Evolutionary conservation across 2,888 invertebrate species (phyloP), one percentile per base, ranked within the genome.

Genomic region (Trachelus tabidus): DNA sequence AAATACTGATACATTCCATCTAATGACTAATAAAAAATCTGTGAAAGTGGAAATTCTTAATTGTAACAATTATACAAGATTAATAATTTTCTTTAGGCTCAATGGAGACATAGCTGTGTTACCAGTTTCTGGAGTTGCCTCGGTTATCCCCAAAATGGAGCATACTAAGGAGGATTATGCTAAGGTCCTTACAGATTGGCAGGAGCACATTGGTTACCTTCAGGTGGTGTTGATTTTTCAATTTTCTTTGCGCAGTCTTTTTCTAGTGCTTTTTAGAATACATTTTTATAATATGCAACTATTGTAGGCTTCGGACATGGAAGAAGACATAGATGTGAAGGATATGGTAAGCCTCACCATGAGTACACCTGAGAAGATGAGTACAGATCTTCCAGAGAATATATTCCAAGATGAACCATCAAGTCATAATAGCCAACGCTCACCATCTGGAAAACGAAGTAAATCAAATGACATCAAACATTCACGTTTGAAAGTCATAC

Each of bases 121-220:
- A 73, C 92, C 92, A 69, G 87, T 89, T 73, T 87, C 92, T 12
- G 91, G 90, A 73, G 87, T 87, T 75, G 81, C 87, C 31, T 85
- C 85, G 6, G 82, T 85, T 56, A 82, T 87, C 77, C 87, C 88
- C 77, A 89, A 90, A 82, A 87, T 89, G 73, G 89, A 89, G 76
- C 89, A 90, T 77, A 89, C 89, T 37, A 91, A 92, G 80, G 92
- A 93, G 77, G 93, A 93, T 84, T 92, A 92, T 85, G 92, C 92
- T 73, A 92, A 92, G 87, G 92, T 93, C 81, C 91, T 93, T 80
- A 91, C 89, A 75, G 93, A 93, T 79, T 93, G 93, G 93, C 92
- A 93, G 75, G 91, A 92, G 79, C 92, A 93, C 75, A 88, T 93
- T 78, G 92, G 92, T 73, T 90, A 89, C 77, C 84, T 92, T 76